Percentiles rank a stretch among this genome's conserved stretches.
Evolutionary conservation across 2,888 invertebrate species (phyloP).

Genomic region (Perdita meconis): DNA sequence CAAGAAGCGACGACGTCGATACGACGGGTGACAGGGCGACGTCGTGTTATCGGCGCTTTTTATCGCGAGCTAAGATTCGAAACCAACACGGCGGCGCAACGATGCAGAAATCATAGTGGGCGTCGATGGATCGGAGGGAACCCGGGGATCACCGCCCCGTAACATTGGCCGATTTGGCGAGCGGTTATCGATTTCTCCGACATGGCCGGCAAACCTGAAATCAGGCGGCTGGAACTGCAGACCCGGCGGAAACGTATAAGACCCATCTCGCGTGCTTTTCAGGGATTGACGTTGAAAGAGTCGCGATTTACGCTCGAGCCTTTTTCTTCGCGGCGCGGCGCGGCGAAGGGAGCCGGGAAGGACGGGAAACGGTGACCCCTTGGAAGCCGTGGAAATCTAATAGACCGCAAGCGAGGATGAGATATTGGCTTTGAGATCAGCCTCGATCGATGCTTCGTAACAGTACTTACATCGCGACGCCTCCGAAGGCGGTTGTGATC

Average conservation of each 20-base stretch:
- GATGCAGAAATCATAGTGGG: slow-evolving; percentile 37
- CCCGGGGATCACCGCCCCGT: slow-evolving; percentile 20
- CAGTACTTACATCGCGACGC: slow-evolving; percentile 52
- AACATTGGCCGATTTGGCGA: slow-evolving; percentile 37
- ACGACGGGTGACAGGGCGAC: slow-evolving; percentile 8
- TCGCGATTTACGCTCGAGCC: slow-evolving; percentile 67
- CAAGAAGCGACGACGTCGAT: background rate
- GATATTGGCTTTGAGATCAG: slow-evolving; percentile 76
- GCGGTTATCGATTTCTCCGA: slow-evolving; percentile 63
- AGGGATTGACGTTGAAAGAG: slow-evolving; percentile 74
- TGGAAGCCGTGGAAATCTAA: slow-evolving; percentile 79
- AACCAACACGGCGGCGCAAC: slow-evolving; percentile 13
- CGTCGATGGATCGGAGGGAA: slow-evolving; percentile 42
- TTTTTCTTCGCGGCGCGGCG: slow-evolving; percentile 46
- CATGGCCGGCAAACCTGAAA: slow-evolving; percentile 45
- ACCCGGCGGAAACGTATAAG: slow-evolving; percentile 63
- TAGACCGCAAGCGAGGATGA: slow-evolving; percentile 78
- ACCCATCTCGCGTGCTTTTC: slow-evolving; percentile 69
- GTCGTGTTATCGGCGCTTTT: slow-evolving; percentile 18
- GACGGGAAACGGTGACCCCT: slow-evolving; percentile 59
- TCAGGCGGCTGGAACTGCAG: slow-evolving; percentile 28
- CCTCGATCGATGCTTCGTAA: slow-evolving; percentile 66
- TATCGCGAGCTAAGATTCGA: slow-evolving; percentile 6
- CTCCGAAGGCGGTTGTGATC: background rate
- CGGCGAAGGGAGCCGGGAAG: slow-evolving; percentile 3